Conservation (phyloP, 2,888 invertebrate species). For the Xiphydria camelus region DNA sequence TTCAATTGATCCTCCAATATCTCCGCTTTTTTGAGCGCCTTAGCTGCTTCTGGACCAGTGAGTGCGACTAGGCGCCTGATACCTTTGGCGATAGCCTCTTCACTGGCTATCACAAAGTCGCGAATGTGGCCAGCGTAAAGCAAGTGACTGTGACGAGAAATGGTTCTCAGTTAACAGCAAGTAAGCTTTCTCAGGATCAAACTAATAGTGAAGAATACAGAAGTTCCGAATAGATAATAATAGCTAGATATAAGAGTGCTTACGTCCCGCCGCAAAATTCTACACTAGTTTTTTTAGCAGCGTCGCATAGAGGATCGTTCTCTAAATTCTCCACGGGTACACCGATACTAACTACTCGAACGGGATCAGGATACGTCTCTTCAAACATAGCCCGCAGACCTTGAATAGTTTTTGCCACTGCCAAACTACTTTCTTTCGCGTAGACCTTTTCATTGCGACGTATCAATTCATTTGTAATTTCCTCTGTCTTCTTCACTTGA, state of each 20-base stretch:
- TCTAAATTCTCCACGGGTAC: constrained; percentile 88
- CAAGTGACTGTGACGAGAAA: constrained; percentile 68
- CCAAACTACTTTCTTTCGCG: constrained; percentile 82
- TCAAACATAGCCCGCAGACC: constrained; percentile 97
- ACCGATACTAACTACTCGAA: constrained; percentile 91
- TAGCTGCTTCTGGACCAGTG: constrained; percentile 91
- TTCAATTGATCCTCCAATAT: constrained; percentile 75
- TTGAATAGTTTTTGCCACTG: constrained; percentile 86
- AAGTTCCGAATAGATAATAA: too few relatives aligned
- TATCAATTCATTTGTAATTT: constrained; percentile 76
- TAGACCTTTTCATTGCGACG: constrained; percentile 78
- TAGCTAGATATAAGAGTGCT: constrained; percentile 54
- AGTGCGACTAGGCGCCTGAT: constrained; percentile 95
- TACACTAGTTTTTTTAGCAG: constrained; percentile 85
- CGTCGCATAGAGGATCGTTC: constrained; percentile 78
- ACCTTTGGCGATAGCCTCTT: constrained; percentile 99
- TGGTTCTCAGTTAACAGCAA: neutral
- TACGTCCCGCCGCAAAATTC: constrained; percentile 99
- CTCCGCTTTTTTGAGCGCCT: constrained; percentile 81
- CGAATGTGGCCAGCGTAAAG: constrained; percentile 91
- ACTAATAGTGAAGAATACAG: neutral
- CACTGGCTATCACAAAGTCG: constrained; percentile 92
- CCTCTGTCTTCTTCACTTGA: constrained; percentile 87
- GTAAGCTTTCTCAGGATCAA: neutral
- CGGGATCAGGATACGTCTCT: constrained; percentile 98